Percentiles rank a stretch among this genome's conserved stretches.
These are phyloP conservation scores for Euura lappo DNA, from an alignment of 1,140 invertebrate genomes.

Conservation along the genomic window DNA sequence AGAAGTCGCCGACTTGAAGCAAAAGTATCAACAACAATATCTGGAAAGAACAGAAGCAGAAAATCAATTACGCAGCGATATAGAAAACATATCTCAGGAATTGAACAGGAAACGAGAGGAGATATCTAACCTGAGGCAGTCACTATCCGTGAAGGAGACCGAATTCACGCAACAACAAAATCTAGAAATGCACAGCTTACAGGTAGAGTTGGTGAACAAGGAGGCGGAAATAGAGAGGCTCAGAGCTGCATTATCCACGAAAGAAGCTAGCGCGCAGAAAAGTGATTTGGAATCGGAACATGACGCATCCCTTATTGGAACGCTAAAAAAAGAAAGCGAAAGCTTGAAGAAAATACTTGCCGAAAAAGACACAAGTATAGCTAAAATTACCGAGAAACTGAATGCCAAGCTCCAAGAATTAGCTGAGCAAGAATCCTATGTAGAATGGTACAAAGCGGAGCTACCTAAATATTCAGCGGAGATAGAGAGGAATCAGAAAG, in stretches of 20 bases:
- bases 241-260: conserved; percentile 15
- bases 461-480: conserved; percentile 31
- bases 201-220: conserved; percentile 22
- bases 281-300: conserved; percentile 9
- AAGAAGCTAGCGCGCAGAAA: conserved; percentile 12
- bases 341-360: conserved; percentile 13
- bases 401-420: conserved; percentile 27
- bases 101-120: conserved; percentile 58
- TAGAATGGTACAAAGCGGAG: conserved; percentile 29
- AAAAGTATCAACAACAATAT: conserved; percentile 58
- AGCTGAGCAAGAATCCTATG: conserved; percentile 16
- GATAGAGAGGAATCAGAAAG: conserved; percentile 29
- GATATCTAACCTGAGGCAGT: conserved; percentile 46
- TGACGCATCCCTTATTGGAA: neutral
- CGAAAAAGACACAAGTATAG: conserved; percentile 14
- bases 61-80: conserved; percentile 30
- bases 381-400: conserved; percentile 13
- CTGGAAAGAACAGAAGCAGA: conserved; percentile 34
- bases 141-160: conserved; percentile 52
- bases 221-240: conserved; percentile 28
- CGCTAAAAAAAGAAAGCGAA: conserved; percentile 13
- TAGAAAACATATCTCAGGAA: conserved; percentile 51
- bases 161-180: conserved; percentile 55
- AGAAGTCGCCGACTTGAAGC: conserved; percentile 50
- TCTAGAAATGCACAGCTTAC: conserved; percentile 24